These are phyloP conservation scores for Heterotilapia buettikoferi DNA, from an alignment of 2,113 vertebrate species.

Conservation along the genomic window DNA sequence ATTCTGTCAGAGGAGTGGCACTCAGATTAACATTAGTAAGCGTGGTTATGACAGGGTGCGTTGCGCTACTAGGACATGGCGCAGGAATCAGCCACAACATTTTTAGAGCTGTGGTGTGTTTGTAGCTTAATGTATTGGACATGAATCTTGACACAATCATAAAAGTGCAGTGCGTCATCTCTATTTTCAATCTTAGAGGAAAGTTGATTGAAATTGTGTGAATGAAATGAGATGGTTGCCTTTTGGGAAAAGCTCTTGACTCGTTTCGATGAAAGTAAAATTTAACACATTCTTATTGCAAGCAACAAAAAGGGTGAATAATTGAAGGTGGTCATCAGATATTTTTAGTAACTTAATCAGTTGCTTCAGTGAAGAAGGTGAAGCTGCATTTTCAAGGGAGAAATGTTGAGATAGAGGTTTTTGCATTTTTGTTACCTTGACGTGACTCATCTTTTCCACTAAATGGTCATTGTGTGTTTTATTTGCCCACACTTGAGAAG, in stretches of 20 bases:
- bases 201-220: slow-evolving; percentile 34
- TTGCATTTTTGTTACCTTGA: neutral
- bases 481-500: neutral
- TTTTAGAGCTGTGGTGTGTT: neutral
- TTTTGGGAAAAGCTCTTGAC: slow-evolving; percentile 3
- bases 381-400: neutral
- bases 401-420: neutral
- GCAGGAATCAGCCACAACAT: neutral
- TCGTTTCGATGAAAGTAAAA: neutral
- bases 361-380: neutral
- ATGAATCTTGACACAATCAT: slow-evolving; percentile 1
- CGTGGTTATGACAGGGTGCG: neutral
- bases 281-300: slow-evolving; percentile 22
- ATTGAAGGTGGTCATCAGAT: neutral
- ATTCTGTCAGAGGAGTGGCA: slow-evolving; percentile 21
- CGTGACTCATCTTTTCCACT: neutral
- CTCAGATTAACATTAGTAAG: slow-evolving; percentile 29
- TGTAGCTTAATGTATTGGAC: neutral
- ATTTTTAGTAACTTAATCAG: neutral
- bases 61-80: neutral
- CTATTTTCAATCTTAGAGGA: slow-evolving; percentile 14
- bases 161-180: slow-evolving; percentile 33
- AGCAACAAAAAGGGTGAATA: neutral
- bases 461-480: neutral
- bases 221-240: neutral